These are phyloP conservation scores for Megathymus violae DNA, from an alignment of 1,140 invertebrate species.

Conservation along the genomic window DNA sequence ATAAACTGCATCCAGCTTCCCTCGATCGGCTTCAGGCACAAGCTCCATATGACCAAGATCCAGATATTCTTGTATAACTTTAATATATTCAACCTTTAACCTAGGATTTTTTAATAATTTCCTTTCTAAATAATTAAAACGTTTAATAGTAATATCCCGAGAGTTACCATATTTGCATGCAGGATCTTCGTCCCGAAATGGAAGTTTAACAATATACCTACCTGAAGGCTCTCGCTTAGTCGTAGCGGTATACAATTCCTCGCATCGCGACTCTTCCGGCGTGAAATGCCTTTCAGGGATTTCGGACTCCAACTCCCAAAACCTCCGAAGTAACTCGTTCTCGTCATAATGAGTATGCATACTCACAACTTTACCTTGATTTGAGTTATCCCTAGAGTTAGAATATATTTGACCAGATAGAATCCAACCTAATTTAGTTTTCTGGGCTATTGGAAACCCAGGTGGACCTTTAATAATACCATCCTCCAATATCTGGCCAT, in stretches of 20 bases:
- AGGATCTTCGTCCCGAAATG: conserved; percentile 1
- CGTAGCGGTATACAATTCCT: conserved; percentile 1
- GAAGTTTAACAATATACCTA: conserved; percentile 3
- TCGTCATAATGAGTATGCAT: neutral
- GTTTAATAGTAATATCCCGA: conserved; percentile 8
- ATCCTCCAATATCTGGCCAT: conserved; percentile 20
- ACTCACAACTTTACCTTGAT: neutral
- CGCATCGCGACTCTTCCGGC: neutral
- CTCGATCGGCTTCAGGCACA: neutral
- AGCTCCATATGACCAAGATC: conserved; percentile 11
- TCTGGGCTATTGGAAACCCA: conserved; percentile 8
- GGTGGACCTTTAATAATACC: conserved; percentile 15
- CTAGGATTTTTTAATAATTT: conserved; percentile 9
- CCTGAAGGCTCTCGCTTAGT: conserved; percentile 10
- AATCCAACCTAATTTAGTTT: conserved; percentile 25
- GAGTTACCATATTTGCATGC: conserved; percentile 16
- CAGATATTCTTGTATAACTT: conserved; percentile 7
- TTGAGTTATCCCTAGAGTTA: neutral
- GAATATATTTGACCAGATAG: conserved; percentile 4
- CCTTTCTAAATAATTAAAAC: conserved; percentile 12
- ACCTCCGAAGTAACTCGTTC: conserved; percentile 16
- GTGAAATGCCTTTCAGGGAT: neutral
- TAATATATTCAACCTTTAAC: conserved; percentile 8
- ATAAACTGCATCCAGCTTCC: neutral
- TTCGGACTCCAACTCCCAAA: conserved; percentile 24